Evolutionary conservation across 1,140 invertebrate genomes (phyloP), one percentile per base, ranked within the genome.

Genomic region (Pseudomyrmex cubaensis): DNA sequence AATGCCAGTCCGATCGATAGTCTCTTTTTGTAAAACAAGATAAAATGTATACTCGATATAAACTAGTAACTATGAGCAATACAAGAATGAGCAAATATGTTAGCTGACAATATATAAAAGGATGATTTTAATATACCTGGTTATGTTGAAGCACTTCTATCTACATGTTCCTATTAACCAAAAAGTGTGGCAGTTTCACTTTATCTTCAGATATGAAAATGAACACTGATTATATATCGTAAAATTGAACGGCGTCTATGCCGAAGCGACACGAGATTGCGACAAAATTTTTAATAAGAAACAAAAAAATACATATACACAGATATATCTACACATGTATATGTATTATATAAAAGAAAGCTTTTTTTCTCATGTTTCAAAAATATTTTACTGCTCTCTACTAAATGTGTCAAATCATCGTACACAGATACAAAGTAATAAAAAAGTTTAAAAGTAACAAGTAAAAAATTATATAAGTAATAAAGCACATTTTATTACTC

Each of bases 401-500:
- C 20, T 63, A 70, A 78, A 63, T 82, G 70, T 82, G 78, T 82
- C 77, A 72, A 82, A 12, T 50, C 70, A 15, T 75, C 70, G 22
- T 54, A 74, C 20, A 74, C 70, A 50, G 48, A 72, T 78, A 78
- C 54, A 82, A 80, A 61, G 13, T 61, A 73, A 82, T 82, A 82
- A 82, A 78, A 35, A 69, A 7, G 3, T 57, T 69, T 69, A 69
- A 70, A 70, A 69, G 2, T 25, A 13, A 69, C 20, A 70, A 46
- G 52, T 52, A 9, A 80, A 20, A 80, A 70, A 59, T 61, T 59
- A 78, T 7, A 7, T 20, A 80, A 70, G 5, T 78, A 35, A 57
- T 80, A 56, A 80, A 48, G 54, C 13, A 80, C 5, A 35, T 35
- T 69, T 76, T 76, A 75, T 70, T 70, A 25, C 57, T 80, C 56